Conservation (phyloP, 2,888 invertebrate genomes). For the Oxycera nigricornis region DNA sequence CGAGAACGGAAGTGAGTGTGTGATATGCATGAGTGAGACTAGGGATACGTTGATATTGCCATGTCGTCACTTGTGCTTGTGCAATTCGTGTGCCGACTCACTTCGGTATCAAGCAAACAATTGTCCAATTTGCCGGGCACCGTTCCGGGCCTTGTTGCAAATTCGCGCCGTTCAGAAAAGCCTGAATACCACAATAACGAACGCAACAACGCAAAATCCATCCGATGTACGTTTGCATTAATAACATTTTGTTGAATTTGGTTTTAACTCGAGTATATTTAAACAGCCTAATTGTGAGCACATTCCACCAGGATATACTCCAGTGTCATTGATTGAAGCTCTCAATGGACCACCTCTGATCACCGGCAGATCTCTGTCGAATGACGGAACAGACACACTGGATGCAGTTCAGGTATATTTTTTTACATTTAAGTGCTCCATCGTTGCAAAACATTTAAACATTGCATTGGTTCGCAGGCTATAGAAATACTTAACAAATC, state of each 20-base stretch:
- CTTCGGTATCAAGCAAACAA: constrained; percentile 97
- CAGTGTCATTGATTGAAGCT: constrained; percentile 93
- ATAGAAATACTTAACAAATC: constrained; percentile 53
- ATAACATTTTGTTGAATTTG: not conserved
- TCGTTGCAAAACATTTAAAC: too few species aligned
- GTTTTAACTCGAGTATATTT: not conserved
- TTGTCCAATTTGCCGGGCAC: constrained; percentile 99
- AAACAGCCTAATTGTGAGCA: constrained; percentile 60
- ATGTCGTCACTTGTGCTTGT: constrained; percentile 95
- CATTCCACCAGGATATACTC: constrained; percentile 92
- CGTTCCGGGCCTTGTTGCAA: constrained; percentile 95
- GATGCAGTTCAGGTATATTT: constrained; percentile 54
- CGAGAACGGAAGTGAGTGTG: constrained; percentile 96
- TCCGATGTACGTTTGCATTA: constrained; percentile 67
- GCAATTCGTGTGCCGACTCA: constrained; percentile 97
- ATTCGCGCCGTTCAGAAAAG: constrained; percentile 90
- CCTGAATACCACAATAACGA: constrained; percentile 57
- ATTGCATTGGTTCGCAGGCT: constrained; percentile 40
- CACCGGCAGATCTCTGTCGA: constrained; percentile 52
- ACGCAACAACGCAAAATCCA: constrained; percentile 61
- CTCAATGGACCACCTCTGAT: constrained; percentile 83
- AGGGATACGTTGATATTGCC: constrained; percentile 97
- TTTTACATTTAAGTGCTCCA: too few species aligned
- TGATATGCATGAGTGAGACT: constrained; percentile 98
- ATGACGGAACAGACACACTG: constrained; percentile 66